Percentiles rank a stretch among this genome's conserved stretches.
Evolutionary conservation across 1,140 invertebrate species (phyloP).

Genomic region (Drosophila malerkotliana): DNA sequence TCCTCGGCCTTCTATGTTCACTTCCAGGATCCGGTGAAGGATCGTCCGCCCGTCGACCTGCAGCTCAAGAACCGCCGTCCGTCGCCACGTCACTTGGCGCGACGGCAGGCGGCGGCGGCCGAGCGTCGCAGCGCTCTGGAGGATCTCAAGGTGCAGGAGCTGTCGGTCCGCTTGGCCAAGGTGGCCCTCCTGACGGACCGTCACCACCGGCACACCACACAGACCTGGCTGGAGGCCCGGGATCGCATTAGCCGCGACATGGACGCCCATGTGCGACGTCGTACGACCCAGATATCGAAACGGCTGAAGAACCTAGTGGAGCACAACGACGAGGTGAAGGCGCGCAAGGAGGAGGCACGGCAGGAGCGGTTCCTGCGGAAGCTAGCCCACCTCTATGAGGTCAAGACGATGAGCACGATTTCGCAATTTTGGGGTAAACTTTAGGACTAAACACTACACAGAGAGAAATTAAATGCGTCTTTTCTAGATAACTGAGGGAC

Average conservation of each 20-base stretch:
- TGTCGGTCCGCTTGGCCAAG: not conserved
- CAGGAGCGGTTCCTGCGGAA: conserved; percentile 32
- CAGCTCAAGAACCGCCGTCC: not conserved
- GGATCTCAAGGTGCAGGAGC: conserved; percentile 5
- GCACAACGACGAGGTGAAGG: conserved; percentile 31
- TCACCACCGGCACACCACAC: not conserved
- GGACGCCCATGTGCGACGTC: conserved; percentile 31
- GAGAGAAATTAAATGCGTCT: not conserved
- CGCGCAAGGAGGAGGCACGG: conserved; percentile 18
- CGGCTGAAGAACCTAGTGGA: conserved; percentile 7
- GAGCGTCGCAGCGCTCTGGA: conserved; percentile 10
- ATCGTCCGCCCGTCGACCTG: conserved; percentile 15
- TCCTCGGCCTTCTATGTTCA: conserved; percentile 33
- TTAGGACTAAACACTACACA: not conserved
- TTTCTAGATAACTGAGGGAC: not conserved
- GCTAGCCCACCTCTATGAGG: conserved; percentile 27
- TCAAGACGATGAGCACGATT: not conserved
- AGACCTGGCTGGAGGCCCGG: not conserved
- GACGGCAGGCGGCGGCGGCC: conserved; percentile 8
- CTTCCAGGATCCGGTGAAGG: conserved; percentile 12
- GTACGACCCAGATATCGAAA: not conserved
- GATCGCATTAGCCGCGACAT: conserved; percentile 32
- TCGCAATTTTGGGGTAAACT: conserved; percentile 4
- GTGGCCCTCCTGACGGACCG: conserved; percentile 8
- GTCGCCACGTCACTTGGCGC: not conserved